Evolutionary conservation across 2,888 invertebrate species (phyloP), one percentile per base, ranked within the genome.

Genomic region (Polietes domitor): DNA sequence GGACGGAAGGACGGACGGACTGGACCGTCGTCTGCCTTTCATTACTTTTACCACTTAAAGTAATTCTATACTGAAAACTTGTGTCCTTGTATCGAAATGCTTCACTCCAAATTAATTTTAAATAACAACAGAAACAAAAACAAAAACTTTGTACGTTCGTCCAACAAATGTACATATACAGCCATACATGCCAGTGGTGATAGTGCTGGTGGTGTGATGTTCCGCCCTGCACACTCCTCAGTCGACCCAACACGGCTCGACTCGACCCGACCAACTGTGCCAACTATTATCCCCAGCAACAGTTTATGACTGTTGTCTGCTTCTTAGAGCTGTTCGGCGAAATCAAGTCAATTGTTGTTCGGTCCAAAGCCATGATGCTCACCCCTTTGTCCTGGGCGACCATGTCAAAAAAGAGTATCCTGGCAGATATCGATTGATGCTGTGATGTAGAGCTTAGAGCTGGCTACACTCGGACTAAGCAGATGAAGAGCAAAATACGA

Each of bases 241-340:
- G 9, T 12, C 37, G 10, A 37, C 37, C 37, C n/a, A n/a, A n/a
- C n/a, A n/a, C n/a, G 0, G 4, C 26, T 28, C 12, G 32, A 15
- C 55, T 24, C n/a, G 9, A 37, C 7, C 37, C 10, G 12, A 7
- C 37, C 37, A 37, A 37, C 6, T 65, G 41, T 26, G 28, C 37
- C 17, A 65, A 65, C 65, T 65, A 65, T 65, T 65, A 61, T 65
- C 10, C 12, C 37, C 65, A 65, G 65, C 65, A 65, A 65, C 65
- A 65, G 37, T 65, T 65, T 65, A 65, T 65, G n/a, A 12, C 21
- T 28, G 65, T 65, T 32, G 19, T 37, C 41, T 32, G 15, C 61
- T 28, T 21, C 21, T 55, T 55, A 55, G 28, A 41, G 65, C 37
- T 32, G 17, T 37, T 15, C 24, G 12, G 28, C 41, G 21, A 41